Base-by-base conservation (phyloP, 2,888 invertebrate species). In the Bugulina stolonifera region DNA sequence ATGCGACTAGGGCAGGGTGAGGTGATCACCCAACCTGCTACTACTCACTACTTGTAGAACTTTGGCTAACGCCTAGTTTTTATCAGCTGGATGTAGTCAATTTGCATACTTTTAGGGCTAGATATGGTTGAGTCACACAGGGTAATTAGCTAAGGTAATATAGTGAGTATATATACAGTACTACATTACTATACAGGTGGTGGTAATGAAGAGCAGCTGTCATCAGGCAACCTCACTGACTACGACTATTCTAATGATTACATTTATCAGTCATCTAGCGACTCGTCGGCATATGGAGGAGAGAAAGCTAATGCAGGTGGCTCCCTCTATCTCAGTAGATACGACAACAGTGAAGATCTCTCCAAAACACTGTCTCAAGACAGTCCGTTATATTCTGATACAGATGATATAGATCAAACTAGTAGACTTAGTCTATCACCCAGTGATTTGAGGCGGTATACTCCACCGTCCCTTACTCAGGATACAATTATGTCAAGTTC, bases 241-340 rank as follows among this genome's bases (percentile, higher is more conserved):
- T 14, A 5, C 64, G 32, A 64, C 5, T 32, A 64, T 32, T 5
- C 5, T 5, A 23, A 2, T 64, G 64, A 64, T 32, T 27, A 64
- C n/a, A n/a, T n/a, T 2, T 64, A 64, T 34, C 25, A 64, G 14
- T 64, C 64, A 32, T 64, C 64, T 29, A 23, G n/a, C 5, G 23
- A n/a, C 57, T 64, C 64, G 22, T 64, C 64, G 27, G 64, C 64
- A 3, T 64, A 32, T 32, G 64, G 32, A 25, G 64, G 10, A 23
- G 27, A 14, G 25, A 64, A n/a, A 10, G 18, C 43, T 5, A 29
- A 14, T 34, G 27, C 29, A 29, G 10, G 32, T 32, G 64, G 64
- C 29, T 64, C 32, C 5, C 27, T 64, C 22, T n/a, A 32, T 64
- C 32, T 64, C 10, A 64, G 32, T n/a, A 64, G 27, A 27, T 64